Conservation (phyloP, 2,113 vertebrate genomes). For the Balaenoptera acutorostrata region DNA sequence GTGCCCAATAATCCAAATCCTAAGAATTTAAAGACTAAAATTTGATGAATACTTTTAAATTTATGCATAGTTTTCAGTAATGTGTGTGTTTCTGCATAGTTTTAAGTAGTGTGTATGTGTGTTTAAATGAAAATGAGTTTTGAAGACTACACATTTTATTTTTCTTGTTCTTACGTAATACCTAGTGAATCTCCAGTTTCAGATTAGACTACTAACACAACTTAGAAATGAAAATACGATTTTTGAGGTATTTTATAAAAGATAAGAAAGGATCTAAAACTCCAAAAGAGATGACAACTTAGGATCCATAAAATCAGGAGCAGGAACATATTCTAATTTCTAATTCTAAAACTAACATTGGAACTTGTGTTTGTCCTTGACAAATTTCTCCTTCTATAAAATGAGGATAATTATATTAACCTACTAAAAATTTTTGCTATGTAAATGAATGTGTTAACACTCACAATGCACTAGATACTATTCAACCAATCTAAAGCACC, state of each 20-base stretch:
- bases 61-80: not conserved
- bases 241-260: constrained; percentile 4
- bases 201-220: not conserved
- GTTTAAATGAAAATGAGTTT: not conserved
- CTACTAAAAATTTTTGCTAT: not conserved
- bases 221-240: not conserved
- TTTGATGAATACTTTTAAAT: not conserved
- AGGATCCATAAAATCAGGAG: not conserved
- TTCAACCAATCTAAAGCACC: not conserved
- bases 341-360: not conserved
- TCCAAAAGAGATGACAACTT: not conserved
- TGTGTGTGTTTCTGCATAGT: not conserved
- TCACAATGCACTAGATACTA: not conserved
- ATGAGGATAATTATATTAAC: not conserved
- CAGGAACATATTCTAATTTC: not conserved
- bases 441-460: not conserved
- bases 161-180: not conserved
- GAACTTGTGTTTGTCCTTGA: not conserved
- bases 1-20: not conserved
- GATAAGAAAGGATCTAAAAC: not conserved
- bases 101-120: not conserved
- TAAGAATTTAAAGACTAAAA: not conserved
- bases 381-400: not conserved
- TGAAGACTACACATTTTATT: not conserved
- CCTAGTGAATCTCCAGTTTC: not conserved